Percentiles rank a stretch among this genome's conserved stretches.
Conservation (phyloP, 2,113 vertebrate genomes). For the Columba janthina region DNA sequence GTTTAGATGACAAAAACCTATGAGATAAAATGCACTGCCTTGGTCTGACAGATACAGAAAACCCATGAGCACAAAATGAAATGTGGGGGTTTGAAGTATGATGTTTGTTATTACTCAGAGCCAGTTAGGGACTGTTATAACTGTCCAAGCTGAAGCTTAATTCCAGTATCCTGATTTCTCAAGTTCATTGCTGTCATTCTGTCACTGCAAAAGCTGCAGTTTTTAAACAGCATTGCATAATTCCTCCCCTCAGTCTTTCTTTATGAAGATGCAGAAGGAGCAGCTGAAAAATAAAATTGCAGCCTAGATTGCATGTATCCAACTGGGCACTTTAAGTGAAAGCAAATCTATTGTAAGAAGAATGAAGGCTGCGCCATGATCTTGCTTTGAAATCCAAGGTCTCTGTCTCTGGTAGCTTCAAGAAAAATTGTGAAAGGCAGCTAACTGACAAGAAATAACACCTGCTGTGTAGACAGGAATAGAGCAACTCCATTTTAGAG, state of each 20-base stretch:
- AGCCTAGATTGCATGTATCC: not conserved
- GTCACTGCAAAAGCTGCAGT: not conserved
- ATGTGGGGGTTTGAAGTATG: not conserved
- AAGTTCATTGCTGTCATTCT: not conserved
- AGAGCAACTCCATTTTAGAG: not conserved
- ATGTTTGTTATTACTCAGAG: not conserved
- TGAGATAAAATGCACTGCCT: not conserved
- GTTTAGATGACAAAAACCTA: not conserved
- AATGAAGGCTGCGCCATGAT: not conserved
- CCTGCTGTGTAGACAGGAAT: not conserved
- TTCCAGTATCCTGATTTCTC: not conserved
- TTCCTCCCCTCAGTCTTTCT: not conserved
- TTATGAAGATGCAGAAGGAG: not conserved
- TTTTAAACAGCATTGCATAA: not conserved
- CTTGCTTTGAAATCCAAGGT: not conserved
- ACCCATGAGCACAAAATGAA: not conserved
- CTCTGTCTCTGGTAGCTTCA: not conserved
- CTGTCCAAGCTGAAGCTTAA: not conserved
- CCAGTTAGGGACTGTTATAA: not conserved
- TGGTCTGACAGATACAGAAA: not conserved
- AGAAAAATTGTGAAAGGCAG: not conserved
- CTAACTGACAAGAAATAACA: not conserved
- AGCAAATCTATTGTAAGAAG: not conserved
- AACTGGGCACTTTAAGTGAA: not conserved
- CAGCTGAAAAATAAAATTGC: not conserved